These are phyloP conservation scores for Leucoptera coffeella DNA, from an alignment of 2,888 invertebrate species.

Conservation along the genomic window DNA sequence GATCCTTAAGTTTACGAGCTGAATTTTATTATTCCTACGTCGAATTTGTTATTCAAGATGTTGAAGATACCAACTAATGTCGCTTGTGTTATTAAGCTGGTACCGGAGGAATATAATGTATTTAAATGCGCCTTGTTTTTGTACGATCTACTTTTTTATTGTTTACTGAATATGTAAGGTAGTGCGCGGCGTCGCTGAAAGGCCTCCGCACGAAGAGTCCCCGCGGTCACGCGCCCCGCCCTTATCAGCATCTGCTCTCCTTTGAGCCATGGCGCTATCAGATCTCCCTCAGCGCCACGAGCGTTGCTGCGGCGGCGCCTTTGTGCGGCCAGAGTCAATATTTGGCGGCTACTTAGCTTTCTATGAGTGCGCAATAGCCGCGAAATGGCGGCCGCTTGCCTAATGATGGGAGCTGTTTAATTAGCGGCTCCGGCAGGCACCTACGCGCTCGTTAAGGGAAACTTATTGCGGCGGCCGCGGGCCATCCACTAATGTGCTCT, in stretches of 20 bases:
- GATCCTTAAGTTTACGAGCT: too few relatives aligned
- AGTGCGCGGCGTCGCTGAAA: slow-evolving; percentile 10
- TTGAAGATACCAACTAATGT: too few relatives aligned
- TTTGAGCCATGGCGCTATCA: slow-evolving; percentile 29
- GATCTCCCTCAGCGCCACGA: slow-evolving; percentile 18
- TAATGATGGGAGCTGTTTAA: slow-evolving; percentile 49
- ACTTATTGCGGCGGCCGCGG: slow-evolving; percentile 21
- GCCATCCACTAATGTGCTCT: too few relatives aligned
- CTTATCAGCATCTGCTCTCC: slow-evolving; percentile 32
- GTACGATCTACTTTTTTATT: too few relatives aligned
- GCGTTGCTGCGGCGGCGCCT: slow-evolving; percentile 28
- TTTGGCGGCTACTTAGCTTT: slow-evolving; percentile 43
- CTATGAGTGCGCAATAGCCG: slow-evolving; percentile 20
- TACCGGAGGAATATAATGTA: too few relatives aligned
- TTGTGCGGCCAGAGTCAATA: slow-evolving; percentile 36
- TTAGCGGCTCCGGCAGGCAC: slow-evolving; percentile 41
- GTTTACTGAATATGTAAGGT: too few relatives aligned
- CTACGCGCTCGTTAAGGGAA: slow-evolving; percentile 19
- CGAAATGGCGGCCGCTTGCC: slow-evolving; percentile 28
- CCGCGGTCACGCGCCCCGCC: slow-evolving; percentile 15
- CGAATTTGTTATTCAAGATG: too few relatives aligned
- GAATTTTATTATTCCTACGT: too few relatives aligned
- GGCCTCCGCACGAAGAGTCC: slow-evolving; percentile 7
- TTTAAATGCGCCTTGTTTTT: too few relatives aligned
- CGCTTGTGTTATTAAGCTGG: too few relatives aligned